These are phyloP conservation scores for Oreotrochilus melanogaster DNA, from an alignment of 2,113 vertebrate species.

Conservation along the genomic window DNA sequence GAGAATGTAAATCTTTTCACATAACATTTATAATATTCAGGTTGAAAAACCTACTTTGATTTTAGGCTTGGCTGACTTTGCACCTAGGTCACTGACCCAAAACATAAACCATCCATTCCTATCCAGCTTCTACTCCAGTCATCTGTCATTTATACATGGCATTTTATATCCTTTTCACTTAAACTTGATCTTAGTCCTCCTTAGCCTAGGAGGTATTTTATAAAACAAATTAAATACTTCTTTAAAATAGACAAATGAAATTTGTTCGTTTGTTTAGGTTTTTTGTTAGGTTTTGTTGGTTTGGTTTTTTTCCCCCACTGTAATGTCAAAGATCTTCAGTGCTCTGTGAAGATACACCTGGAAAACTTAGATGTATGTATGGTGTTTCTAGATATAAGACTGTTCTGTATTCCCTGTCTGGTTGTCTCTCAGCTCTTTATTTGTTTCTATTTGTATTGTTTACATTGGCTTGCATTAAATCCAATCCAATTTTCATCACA, in stretches of 20 bases:
- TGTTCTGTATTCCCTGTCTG: not conserved
- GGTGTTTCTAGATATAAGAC: not conserved
- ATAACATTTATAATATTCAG: constrained; percentile 22
- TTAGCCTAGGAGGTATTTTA: not conserved
- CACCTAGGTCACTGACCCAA: constrained; percentile 21
- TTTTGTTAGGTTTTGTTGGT: no score
- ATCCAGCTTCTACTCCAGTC: not conserved
- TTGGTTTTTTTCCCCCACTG: not conserved
- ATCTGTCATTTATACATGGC: not conserved
- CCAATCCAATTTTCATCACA: not conserved
- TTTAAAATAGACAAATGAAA: not conserved
- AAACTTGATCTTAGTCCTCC: not conserved
- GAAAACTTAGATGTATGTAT: not conserved
- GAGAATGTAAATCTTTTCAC: constrained; percentile 55
- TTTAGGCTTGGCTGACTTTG: constrained; percentile 58
- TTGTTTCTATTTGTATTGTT: not conserved
- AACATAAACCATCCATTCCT: not conserved
- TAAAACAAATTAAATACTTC: not conserved
- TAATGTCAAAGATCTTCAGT: not conserved
- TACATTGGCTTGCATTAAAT: not conserved
- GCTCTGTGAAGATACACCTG: not conserved
- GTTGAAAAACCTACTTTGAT: constrained; percentile 5
- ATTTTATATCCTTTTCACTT: constrained; percentile 1
- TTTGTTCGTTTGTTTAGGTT: not conserved
- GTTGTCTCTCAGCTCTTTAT: not conserved